Conservation (phyloP, 2,888 invertebrate species). For the Drosophila paramelanica region DNA sequence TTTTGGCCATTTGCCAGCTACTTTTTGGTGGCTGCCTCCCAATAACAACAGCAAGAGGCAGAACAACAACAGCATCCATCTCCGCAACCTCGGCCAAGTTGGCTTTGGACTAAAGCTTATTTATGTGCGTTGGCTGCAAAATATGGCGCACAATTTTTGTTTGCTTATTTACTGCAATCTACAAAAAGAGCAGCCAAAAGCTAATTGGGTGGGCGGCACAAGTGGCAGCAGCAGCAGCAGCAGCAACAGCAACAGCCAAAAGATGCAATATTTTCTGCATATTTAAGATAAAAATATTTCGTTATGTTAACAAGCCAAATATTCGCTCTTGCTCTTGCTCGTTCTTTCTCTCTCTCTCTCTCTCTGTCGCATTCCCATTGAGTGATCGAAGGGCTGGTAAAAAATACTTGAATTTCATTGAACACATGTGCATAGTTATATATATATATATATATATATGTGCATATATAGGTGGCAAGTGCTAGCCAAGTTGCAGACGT, state of each 20-base stretch:
- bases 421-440: neutral
- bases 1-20: constrained; percentile 79
- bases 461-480: neutral
- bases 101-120: constrained; percentile 68
- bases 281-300: constrained; percentile 39
- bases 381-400: constrained; percentile 10
- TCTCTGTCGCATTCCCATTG: neutral
- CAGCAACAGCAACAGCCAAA: constrained; percentile 9
- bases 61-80: constrained; percentile 39
- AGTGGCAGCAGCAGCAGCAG: constrained; percentile 1
- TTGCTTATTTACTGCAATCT: constrained; percentile 63
- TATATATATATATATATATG: too few species aligned
- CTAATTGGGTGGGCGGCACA: constrained; percentile 65
- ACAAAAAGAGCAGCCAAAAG: constrained; percentile 33
- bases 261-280: constrained; percentile 51
- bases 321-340: neutral
- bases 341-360: neutral
- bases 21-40: constrained; percentile 60
- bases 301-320: constrained; percentile 15
- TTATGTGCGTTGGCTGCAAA: constrained; percentile 65
- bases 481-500: neutral
- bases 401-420: neutral
- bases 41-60: constrained; percentile 33
- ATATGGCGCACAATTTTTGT: constrained; percentile 56
- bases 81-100: constrained; percentile 59